Evolutionary conservation across 2,888 invertebrate genomes (phyloP), one percentile per base, ranked within the genome.

Genomic region (Nysson spinosus): DNA sequence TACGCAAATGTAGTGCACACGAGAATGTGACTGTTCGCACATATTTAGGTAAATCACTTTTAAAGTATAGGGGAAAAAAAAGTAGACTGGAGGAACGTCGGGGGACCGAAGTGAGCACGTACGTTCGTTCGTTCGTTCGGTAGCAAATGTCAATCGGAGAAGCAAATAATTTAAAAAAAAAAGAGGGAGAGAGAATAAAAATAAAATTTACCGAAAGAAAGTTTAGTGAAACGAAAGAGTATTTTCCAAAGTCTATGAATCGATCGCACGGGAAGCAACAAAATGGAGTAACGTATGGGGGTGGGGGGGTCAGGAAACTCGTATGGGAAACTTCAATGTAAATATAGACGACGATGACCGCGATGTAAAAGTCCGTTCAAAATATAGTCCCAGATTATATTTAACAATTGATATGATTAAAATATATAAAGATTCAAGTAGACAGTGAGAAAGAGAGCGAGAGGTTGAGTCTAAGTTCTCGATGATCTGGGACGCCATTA

Each of bases 11-110:
- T 86, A 86, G 84, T 82, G 83, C 82, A 85, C 85, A 84, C 78
- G 73, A 81, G 72, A 80, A 80, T 83, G 82, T 85, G 84, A 85
- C 85, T 85, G 83, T 85, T 85, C 83, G 83, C 85, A 84, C 84
- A 80, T 83, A 83, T 80, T 84, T 85, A 85, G 79, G 63, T 72
- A 76, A 72, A 79, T 82, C 79, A 82, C 76, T 83, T 77, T 70
- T 81, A 76, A 80, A 78, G 61, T 79, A 78, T 77, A 76, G 71
- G 69, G 55, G 44, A 46, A 66, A 61, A 64, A 14, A 66, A 73
- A 69, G 72, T 73, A 78, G 71, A 77, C 71, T 69, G 69, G 70
- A 66, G 65, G 57, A 66, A 69, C 70, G 69, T 68, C 65, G 68
- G 56, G 60, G 65, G 62, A 69, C 68, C 69, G 69, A 73, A 77